Evolutionary conservation across 2,113 vertebrate species (phyloP).

Genomic region (Phyllopteryx taeniolatus): DNA sequence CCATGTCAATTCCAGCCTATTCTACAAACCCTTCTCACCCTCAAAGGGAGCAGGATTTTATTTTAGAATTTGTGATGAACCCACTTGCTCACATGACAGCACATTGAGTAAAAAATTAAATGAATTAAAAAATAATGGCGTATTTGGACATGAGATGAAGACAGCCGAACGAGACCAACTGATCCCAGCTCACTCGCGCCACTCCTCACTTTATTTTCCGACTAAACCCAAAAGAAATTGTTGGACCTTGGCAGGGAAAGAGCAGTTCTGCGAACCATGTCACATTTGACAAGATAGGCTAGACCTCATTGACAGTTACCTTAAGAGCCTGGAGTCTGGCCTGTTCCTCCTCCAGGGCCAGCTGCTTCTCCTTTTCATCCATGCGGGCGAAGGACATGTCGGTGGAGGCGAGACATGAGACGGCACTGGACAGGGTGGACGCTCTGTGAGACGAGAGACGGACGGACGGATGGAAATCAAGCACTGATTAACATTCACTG

Average conservation of each 20-base stretch:
- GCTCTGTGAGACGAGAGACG: slow-evolving; percentile 68
- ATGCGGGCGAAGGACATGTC: slow-evolving; percentile 88
- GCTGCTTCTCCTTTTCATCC: slow-evolving; percentile 90
- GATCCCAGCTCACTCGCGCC: slow-evolving; percentile 14
- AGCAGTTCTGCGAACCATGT: neutral
- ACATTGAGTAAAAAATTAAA: too few relatives aligned
- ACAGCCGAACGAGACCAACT: slow-evolving; percentile 52
- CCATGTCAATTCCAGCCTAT: neutral
- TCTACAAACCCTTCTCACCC: neutral
- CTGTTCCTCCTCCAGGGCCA: slow-evolving; percentile 88
- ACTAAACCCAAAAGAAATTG: slow-evolving; percentile 28
- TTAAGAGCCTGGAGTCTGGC: slow-evolving; percentile 85
- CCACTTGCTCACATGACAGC: neutral
- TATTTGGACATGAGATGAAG: slow-evolving; percentile 9
- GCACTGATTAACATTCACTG: neutral
- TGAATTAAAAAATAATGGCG: too few relatives aligned
- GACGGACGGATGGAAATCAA: neutral
- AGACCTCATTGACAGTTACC: slow-evolving; percentile 61
- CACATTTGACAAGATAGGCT: neutral
- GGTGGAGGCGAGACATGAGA: slow-evolving; percentile 86
- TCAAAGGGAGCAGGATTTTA: neutral
- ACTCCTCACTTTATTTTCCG: slow-evolving; percentile 25
- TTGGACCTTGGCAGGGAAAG: slow-evolving; percentile 1
- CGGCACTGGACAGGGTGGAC: slow-evolving; percentile 85
- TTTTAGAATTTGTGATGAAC: neutral